These are phyloP conservation scores for Chalcis sispes DNA, from an alignment of 2,888 invertebrate genomes.

Conservation along the genomic window DNA sequence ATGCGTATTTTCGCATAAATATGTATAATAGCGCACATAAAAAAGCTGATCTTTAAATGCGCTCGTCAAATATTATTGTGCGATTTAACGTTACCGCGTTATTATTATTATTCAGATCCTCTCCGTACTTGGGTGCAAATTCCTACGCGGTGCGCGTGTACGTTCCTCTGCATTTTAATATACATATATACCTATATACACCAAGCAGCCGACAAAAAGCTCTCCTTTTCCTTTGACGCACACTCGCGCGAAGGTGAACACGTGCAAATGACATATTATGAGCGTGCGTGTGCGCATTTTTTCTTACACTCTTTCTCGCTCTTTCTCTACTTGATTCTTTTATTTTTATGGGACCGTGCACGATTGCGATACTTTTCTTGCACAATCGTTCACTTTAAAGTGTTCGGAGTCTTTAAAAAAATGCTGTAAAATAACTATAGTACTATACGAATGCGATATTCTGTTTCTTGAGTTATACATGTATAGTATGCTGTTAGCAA, in stretches of 20 bases:
- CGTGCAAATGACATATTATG: slow-evolving; percentile 12
- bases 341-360: neutral
- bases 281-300: neutral
- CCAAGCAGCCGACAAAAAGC: slow-evolving; percentile 2
- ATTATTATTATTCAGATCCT: too few species aligned
- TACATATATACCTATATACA: neutral
- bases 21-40: too few species aligned
- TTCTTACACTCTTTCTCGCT: too few species aligned
- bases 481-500: too few species aligned
- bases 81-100: too few species aligned
- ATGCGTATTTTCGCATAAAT: too few species aligned
- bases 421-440: neutral
- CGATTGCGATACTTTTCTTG: neutral
- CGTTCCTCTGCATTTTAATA: slow-evolving; percentile 14
- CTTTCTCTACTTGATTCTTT: slow-evolving; percentile 1
- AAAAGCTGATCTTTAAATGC: too few species aligned
- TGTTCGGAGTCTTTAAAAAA: neutral
- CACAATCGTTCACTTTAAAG: slow-evolving; percentile 7
- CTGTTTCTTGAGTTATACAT: too few species aligned
- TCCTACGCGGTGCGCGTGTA: too few species aligned
- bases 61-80: too few species aligned
- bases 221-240: neutral
- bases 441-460: too few species aligned
- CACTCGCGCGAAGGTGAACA: slow-evolving; percentile 17
- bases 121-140: too few species aligned